Conservation (phyloP, 2,113 vertebrate species). For the Vulpes lagopus region DNA sequence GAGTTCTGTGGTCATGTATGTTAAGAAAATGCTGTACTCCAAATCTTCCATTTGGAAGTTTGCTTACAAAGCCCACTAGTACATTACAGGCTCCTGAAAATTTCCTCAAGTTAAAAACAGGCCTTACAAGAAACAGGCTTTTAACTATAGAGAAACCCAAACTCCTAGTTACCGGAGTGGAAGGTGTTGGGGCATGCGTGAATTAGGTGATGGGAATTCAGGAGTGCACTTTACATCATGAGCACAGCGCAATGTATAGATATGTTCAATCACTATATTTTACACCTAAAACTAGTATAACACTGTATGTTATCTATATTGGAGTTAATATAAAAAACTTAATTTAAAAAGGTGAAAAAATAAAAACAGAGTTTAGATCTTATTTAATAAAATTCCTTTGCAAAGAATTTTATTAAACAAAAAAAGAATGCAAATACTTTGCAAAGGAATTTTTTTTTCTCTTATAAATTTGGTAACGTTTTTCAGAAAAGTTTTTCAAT, state of each 20-base stretch:
- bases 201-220: background rate
- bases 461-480: background rate
- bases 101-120: background rate
- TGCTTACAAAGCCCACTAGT: background rate
- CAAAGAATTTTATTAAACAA: background rate
- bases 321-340: background rate
- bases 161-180: background rate
- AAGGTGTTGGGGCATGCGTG: background rate
- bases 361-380: background rate
- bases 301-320: background rate
- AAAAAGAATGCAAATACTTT: background rate
- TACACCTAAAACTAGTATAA: background rate
- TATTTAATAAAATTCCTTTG: background rate
- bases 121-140: background rate
- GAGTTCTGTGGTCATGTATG: background rate
- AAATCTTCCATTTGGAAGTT: background rate
- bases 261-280: background rate
- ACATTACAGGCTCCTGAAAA: background rate
- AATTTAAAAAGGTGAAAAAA: background rate
- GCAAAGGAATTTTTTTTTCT: background rate
- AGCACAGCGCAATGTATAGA: background rate
- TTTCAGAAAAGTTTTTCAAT: slow-evolving; percentile 15
- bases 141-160: background rate
- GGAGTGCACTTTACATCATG: background rate
- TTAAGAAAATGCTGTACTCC: slow-evolving; percentile 5